phyloP scores from a whole-genome alignment of 1,140 invertebrate genomes.

The Tribolium madens region DNA sequence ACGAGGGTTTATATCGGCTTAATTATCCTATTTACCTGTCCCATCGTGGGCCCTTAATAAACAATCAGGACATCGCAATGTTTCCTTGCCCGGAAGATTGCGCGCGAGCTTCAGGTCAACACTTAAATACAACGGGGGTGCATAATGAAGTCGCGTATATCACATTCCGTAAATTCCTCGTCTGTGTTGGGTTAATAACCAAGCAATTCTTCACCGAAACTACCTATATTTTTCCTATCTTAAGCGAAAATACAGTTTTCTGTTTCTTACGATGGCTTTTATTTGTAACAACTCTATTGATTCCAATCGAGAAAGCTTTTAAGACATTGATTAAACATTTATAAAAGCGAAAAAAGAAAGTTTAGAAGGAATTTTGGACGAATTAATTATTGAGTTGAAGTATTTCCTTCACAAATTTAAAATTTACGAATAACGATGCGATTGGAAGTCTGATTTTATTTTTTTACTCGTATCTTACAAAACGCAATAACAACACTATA shows the following conservation, averaged over 20 bases:
- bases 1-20: slow-evolving; percentile 38
- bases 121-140: neutral
- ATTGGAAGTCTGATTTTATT: too few species aligned
- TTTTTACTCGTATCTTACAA: too few species aligned
- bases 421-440: neutral
- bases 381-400: slow-evolving; percentile 21
- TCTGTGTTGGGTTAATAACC: slow-evolving; percentile 34
- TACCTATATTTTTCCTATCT: neutral
- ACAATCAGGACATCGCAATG: slow-evolving; percentile 38
- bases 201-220: slow-evolving; percentile 23
- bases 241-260: neutral
- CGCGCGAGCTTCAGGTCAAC: slow-evolving; percentile 24
- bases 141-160: slow-evolving; percentile 43
- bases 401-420: neutral
- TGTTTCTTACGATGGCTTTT: neutral
- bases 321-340: slow-evolving; percentile 25
- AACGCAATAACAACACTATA: too few species aligned
- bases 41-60: slow-evolving; percentile 32
- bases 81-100: slow-evolving; percentile 36
- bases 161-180: slow-evolving; percentile 35
- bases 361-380: neutral
- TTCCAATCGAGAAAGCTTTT: slow-evolving; percentile 20
- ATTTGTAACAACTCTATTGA: slow-evolving; percentile 2
- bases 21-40: slow-evolving; percentile 39
- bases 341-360: slow-evolving; percentile 5